These are phyloP conservation scores for Diachasma alloeum DNA, from an alignment of 1,140 invertebrate genomes.

Conservation along the genomic window DNA sequence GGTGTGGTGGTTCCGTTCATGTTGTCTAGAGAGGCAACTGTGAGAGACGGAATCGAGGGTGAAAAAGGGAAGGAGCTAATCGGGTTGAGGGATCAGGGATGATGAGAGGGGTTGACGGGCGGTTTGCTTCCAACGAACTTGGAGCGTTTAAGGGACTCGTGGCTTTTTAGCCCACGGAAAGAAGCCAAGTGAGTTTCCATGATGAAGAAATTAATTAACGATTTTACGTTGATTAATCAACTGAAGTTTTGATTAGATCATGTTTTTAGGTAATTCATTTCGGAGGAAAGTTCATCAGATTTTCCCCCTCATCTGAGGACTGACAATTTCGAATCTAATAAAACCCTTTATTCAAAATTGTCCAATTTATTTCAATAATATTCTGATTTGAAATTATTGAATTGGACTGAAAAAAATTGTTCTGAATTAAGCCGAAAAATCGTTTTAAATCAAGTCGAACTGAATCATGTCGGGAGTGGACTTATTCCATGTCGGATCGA, in stretches of 20 bases:
- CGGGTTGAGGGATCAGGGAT: not conserved
- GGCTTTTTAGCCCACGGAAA: not conserved
- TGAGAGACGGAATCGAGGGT: not conserved
- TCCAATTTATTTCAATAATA: too few species aligned
- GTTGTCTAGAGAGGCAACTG: not conserved
- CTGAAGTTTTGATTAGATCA: not conserved
- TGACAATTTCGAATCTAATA: too few species aligned
- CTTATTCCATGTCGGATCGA: too few species aligned
- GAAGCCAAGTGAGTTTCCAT: not conserved
- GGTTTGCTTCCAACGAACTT: not conserved
- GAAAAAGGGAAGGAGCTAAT: slow-evolving; percentile 10
- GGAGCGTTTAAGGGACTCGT: not conserved
- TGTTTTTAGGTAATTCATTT: not conserved
- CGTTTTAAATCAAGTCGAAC: too few species aligned
- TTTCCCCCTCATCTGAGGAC: too few species aligned
- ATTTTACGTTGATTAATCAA: not conserved
- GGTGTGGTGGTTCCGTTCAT: slow-evolving; percentile 1
- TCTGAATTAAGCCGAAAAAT: too few species aligned
- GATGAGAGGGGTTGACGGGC: not conserved
- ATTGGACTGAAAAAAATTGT: too few species aligned
- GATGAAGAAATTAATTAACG: not conserved
- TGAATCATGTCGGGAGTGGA: too few species aligned
- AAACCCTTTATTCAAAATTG: too few species aligned
- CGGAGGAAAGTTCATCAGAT: too few species aligned
- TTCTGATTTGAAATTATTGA: too few species aligned